These are phyloP conservation scores for Caenorhabditis tropicalis DNA, from an alignment of 1,140 invertebrate species.

Conservation along the genomic window DNA sequence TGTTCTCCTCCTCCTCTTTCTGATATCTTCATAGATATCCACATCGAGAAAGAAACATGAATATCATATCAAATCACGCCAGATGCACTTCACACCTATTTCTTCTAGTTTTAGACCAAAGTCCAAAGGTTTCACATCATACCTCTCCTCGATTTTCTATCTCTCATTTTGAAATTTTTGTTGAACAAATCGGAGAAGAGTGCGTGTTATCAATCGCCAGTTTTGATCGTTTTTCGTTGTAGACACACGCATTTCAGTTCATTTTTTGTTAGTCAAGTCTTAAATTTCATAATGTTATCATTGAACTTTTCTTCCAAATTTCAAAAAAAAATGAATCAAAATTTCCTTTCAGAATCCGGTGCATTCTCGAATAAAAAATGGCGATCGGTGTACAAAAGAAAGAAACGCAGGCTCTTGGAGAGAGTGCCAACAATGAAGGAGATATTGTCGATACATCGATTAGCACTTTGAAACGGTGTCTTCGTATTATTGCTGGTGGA, in stretches of 20 bases:
- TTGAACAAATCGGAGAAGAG: background rate
- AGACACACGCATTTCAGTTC: background rate
- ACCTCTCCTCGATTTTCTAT: background rate
- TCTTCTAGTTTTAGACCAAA: background rate
- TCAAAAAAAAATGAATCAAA: too few relatives aligned
- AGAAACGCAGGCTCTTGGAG: background rate
- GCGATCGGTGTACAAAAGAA: slow-evolving; percentile 16
- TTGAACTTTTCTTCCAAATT: background rate
- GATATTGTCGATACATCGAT: background rate
- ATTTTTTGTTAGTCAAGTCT: background rate
- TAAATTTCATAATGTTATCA: background rate
- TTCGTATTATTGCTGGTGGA: slow-evolving; percentile 27
- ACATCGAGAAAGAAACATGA: background rate
- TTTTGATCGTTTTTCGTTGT: slow-evolving; percentile 1
- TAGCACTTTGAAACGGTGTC: background rate
- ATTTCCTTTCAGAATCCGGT: too few relatives aligned
- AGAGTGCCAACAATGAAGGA: too few relatives aligned
- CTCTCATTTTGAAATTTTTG: background rate
- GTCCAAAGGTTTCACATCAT: slow-evolving; percentile 1
- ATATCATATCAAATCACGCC: background rate
- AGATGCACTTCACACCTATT: background rate
- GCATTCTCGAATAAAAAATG: background rate
- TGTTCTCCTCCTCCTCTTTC: background rate
- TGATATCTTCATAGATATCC: background rate
- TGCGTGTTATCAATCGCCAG: background rate